A percentile compares a stretch with the other conserved stretches of the same genome.
Conservation (phyloP, 2,113 vertebrate species). For the Cheirogaleus medius region DNA sequence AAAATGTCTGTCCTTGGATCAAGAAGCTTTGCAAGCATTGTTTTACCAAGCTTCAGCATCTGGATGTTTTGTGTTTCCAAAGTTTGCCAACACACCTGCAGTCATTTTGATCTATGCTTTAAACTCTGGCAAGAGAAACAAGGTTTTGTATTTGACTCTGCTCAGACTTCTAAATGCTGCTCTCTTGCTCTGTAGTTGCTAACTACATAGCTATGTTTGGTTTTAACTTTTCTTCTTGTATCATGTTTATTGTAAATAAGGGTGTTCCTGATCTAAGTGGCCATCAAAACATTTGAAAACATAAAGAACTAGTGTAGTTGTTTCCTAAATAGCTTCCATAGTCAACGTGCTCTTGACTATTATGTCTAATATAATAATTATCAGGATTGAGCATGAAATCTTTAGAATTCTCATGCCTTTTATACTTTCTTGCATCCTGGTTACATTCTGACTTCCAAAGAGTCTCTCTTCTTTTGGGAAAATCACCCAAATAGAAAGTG, state of each 20-base stretch:
- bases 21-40: conserved; percentile 35
- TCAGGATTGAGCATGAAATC: conserved; percentile 27
- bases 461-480: conserved; percentile 63
- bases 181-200: conserved; percentile 39
- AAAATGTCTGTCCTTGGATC: conserved; percentile 13
- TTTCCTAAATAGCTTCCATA: conserved; percentile 33
- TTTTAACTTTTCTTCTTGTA: conserved; percentile 42
- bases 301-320: neutral
- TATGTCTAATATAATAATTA: conserved; percentile 11
- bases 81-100: conserved; percentile 4
- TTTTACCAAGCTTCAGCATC: conserved; percentile 44
- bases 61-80: conserved; percentile 31
- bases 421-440: conserved; percentile 32
- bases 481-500: conserved; percentile 21
- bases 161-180: neutral
- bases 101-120: conserved; percentile 35
- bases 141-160: conserved; percentile 45
- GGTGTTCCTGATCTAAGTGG: neutral
- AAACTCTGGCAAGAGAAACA: conserved; percentile 57
- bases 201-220: conserved; percentile 53
- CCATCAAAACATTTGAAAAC: conserved; percentile 56
- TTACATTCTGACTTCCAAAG: conserved; percentile 10
- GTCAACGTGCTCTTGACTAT: neutral
- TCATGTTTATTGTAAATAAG: neutral
- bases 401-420: neutral